Evolutionary conservation across 1,140 invertebrate genomes (phyloP).

Genomic region (Drosophila guanche): DNA sequence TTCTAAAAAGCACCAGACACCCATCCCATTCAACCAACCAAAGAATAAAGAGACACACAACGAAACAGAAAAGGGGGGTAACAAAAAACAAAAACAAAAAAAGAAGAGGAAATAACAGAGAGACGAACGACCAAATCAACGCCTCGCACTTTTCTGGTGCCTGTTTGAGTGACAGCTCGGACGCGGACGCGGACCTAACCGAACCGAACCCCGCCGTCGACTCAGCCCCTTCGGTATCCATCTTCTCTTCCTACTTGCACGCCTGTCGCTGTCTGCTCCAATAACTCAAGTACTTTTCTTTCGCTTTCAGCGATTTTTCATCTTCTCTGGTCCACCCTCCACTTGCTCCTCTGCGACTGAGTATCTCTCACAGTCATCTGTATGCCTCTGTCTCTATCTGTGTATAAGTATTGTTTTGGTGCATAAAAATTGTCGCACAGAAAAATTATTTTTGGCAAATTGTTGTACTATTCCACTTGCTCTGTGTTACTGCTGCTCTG

Average conservation of each 20-base stretch:
- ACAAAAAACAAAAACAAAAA: conserved; percentile 8
- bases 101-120: neutral
- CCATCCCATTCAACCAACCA: too few relatives aligned
- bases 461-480: conserved; percentile 45
- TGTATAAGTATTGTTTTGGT: conserved; percentile 41
- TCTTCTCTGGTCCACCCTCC: conserved; percentile 4
- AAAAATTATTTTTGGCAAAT: conserved; percentile 78
- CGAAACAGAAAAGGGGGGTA: too few relatives aligned
- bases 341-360: conserved; percentile 7
- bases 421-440: conserved; percentile 70
- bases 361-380: conserved; percentile 4
- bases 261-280: conserved; percentile 64
- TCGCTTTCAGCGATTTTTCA: conserved; percentile 63
- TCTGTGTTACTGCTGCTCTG: conserved; percentile 16
- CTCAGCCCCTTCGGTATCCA: neutral
- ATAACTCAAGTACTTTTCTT: conserved; percentile 76
- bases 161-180: conserved; percentile 57
- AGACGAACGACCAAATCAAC: conserved; percentile 42
- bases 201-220: neutral
- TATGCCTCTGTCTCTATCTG: conserved; percentile 7
- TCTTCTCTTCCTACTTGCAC: conserved; percentile 10
- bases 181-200: conserved; percentile 21
- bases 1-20: conserved; percentile 22
- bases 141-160: conserved; percentile 43
- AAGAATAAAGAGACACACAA: neutral